Evolutionary conservation across 1,140 invertebrate species (phyloP).

Genomic region (Choristoneura fumiferana): DNA sequence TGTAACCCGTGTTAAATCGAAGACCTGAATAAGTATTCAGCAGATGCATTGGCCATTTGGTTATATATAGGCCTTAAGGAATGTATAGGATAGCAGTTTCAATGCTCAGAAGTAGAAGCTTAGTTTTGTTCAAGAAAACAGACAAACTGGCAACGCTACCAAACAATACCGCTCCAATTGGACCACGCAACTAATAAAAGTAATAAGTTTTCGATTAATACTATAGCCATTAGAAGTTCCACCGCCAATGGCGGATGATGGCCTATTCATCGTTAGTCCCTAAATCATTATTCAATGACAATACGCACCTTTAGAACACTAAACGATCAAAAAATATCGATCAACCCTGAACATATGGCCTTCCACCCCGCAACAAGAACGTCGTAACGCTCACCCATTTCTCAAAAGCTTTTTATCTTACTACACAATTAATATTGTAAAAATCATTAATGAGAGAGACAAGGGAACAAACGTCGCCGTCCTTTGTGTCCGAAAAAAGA

Average conservation of each 20-base stretch:
- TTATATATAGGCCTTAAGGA: too few species aligned
- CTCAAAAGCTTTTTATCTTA: slow-evolving; percentile 64
- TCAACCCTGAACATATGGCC: slow-evolving; percentile 13
- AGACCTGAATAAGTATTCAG: too few species aligned
- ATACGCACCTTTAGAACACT: slow-evolving; percentile 8
- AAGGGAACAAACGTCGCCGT: slow-evolving; percentile 71
- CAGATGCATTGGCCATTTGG: too few species aligned
- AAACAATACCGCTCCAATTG: too few species aligned
- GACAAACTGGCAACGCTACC: too few species aligned
- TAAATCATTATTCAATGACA: slow-evolving; percentile 18
- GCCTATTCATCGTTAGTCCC: slow-evolving; percentile 3
- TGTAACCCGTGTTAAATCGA: too few species aligned
- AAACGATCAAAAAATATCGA: slow-evolving; percentile 18
- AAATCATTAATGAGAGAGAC: slow-evolving; percentile 73
- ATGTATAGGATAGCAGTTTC: too few species aligned
- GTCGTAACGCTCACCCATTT: slow-evolving; percentile 58
- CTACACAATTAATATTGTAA: slow-evolving; percentile 72
- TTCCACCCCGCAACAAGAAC: slow-evolving; percentile 22
- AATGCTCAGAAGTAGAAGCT: too few species aligned
- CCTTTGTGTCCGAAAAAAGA: slow-evolving; percentile 63
- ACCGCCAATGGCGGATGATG: slow-evolving; percentile 4
- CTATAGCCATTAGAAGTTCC: not conserved
- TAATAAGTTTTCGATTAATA: slow-evolving; percentile 8
- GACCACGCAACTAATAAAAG: too few species aligned
- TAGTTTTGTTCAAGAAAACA: too few species aligned